A percentile compares a stretch with the other conserved stretches of the same genome.
These are phyloP conservation scores for Littorina saxatilis DNA, from an alignment of 1,140 invertebrate genomes.

Conservation along the genomic window DNA sequence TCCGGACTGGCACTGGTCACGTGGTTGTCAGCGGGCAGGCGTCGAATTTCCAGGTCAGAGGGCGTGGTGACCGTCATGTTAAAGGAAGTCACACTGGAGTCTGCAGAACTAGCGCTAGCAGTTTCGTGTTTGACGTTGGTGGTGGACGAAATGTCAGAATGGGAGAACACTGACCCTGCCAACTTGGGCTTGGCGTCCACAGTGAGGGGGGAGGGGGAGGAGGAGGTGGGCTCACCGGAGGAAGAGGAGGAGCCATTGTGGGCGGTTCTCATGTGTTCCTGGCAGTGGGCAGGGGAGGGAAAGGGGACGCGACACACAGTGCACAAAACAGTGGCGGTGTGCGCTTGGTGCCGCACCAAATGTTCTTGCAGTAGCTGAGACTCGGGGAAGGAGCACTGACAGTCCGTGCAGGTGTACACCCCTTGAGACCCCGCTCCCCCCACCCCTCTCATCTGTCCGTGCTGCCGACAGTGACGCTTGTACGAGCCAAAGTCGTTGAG, in stretches of 20 bases:
- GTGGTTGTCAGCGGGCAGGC: constrained; percentile 56
- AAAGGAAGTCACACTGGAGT: neutral
- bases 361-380: constrained; percentile 52
- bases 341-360: constrained; percentile 37
- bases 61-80: constrained; percentile 40
- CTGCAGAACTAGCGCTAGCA: neutral
- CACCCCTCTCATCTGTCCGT: constrained; percentile 48
- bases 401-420: constrained; percentile 53
- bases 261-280: constrained; percentile 39
- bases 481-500: constrained; percentile 73
- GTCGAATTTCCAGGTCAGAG: constrained; percentile 41
- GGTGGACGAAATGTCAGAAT: constrained; percentile 12
- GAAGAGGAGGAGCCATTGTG: constrained; percentile 24
- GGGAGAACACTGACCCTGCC: neutral
- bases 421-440: constrained; percentile 41
- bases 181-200: neutral
- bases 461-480: constrained; percentile 69
- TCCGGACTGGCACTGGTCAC: constrained; percentile 63
- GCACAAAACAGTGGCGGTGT: constrained; percentile 47
- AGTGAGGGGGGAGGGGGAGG: neutral
- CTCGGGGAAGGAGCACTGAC: constrained; percentile 53
- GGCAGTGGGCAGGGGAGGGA: constrained; percentile 20
- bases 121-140: neutral
- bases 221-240: neutral
- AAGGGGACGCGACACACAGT: constrained; percentile 27